These are phyloP conservation scores for Tribolium castaneum DNA, from an alignment of 1,140 invertebrate species.

Conservation along the genomic window DNA sequence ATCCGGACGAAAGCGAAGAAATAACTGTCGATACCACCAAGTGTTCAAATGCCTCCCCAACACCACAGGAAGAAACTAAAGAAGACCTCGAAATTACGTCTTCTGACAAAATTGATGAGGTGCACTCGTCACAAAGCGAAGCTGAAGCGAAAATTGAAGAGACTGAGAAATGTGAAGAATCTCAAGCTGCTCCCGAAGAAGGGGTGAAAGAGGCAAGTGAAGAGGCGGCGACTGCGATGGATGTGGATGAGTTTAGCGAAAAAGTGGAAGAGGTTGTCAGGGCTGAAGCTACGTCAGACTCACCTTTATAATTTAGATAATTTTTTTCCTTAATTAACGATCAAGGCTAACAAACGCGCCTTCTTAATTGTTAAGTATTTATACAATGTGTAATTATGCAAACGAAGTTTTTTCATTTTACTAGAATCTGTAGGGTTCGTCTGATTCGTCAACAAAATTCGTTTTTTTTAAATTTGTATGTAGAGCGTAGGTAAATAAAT, in stretches of 20 bases:
- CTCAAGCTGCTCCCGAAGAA: not conserved
- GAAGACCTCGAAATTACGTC: constrained; percentile 41
- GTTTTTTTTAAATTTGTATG: constrained; percentile 40
- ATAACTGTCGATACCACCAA: constrained; percentile 25
- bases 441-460: constrained; percentile 3
- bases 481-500: constrained; percentile 35
- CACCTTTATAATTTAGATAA: constrained; percentile 37
- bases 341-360: constrained; percentile 14
- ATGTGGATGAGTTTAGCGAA: constrained; percentile 40
- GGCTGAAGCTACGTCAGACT: constrained; percentile 40
- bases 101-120: constrained; percentile 39
- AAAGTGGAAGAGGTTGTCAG: constrained; percentile 32
- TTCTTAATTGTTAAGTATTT: constrained; percentile 20
- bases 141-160: constrained; percentile 31
- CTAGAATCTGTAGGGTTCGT: constrained; percentile 12
- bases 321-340: constrained; percentile 18
- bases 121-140: constrained; percentile 7
- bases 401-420: not conserved
- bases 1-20: constrained; percentile 26
- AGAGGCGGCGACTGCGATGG: constrained; percentile 38
- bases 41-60: constrained; percentile 19
- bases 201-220: not conserved
- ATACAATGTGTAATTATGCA: constrained; percentile 1
- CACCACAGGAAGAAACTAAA: constrained; percentile 8
- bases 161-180: constrained; percentile 12